phyloP scores from a whole-genome alignment of 2,888 invertebrate genomes.

The Marasmarcha lunaedactyla region DNA sequence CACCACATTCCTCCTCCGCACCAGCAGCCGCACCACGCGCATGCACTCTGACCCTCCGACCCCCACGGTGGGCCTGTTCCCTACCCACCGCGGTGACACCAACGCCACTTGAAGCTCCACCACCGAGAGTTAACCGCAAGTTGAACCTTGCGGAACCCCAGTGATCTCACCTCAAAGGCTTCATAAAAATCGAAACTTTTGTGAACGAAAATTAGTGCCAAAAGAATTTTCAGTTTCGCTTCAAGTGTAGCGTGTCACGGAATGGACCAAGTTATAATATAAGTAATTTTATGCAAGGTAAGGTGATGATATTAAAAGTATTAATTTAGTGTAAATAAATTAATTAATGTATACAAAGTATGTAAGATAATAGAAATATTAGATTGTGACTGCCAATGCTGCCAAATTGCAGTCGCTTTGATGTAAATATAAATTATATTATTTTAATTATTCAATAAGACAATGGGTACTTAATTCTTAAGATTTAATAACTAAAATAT shows the following conservation, averaged over 20 bases:
- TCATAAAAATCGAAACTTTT: too few relatives aligned
- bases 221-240: too few relatives aligned
- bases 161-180: too few relatives aligned
- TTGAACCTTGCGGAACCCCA: too few relatives aligned
- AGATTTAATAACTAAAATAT: slow-evolving; percentile 3
- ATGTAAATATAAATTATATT: slow-evolving; percentile 26
- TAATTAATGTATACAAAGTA: slow-evolving; percentile 7
- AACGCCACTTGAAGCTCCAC: too few relatives aligned
- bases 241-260: too few relatives aligned
- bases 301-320: slow-evolving; percentile 5
- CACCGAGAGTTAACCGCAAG: too few relatives aligned
- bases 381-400: background rate
- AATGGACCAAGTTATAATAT: background rate
- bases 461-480: slow-evolving; percentile 12
- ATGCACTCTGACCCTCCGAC: slow-evolving; percentile 52
- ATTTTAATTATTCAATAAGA: slow-evolving; percentile 4
- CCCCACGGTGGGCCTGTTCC: slow-evolving; percentile 13
- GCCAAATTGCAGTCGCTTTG: slow-evolving; percentile 6
- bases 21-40: slow-evolving; percentile 47
- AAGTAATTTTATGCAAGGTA: background rate
- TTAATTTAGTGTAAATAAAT: slow-evolving; percentile 24
- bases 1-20: slow-evolving; percentile 33
- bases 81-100: too few relatives aligned
- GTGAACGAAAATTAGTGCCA: too few relatives aligned
- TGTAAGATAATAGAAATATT: background rate